Base-by-base conservation (phyloP, 1,140 invertebrate species). In the Aphaenogaster floridana region DNA sequence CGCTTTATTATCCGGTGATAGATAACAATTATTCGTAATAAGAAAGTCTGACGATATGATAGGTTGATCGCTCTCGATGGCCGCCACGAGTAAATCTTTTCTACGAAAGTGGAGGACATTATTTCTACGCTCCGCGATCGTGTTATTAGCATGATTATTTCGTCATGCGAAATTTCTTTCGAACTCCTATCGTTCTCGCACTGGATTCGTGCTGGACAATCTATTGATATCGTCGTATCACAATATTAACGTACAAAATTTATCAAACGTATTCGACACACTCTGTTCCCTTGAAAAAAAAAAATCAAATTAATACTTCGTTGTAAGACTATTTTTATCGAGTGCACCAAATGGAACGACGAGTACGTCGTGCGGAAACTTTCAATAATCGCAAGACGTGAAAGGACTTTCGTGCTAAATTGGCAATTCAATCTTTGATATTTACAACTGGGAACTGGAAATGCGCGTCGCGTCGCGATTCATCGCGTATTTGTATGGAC, bases 31-130 rank as follows among this genome's bases (percentile, higher is more conserved):
- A 92, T 79, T 92, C 86, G 91, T 93, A 93, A 93, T 94, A 94
- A 94, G 93, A 94, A 94, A 94, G 91, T 93, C 89, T 93, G 91
- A 93, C 94, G 94, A 95, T 95, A 95, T 95, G 94, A 94, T 95
- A 93, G 91, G 93, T 95, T 92, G 91, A 93, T 94, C 91, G 93
- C 61, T 90, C 57, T 59, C 28, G 36, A 86, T 72, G 54, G 80
- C 90, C 89, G 88, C 91, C 81, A 92, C 92, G 92, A 90, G 92
- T 88, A 92, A 93, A 93, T 90, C 89, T 89, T 72, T 78, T 72
- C 78, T 86, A 63, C 63, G 28, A 72, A 79, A 86, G 15, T 77
- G 57, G 17, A 52, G 13, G 6, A 57, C 15, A 69, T 69, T 42
- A 28, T 28, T 42, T 42, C 42, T 15, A 80, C 3, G 39, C 28